Evolutionary conservation across 2,797 vertebrate genomes (phyloP), one percentile per base, ranked within the genome.

Genomic region (Rhinichthys osculus): DNA sequence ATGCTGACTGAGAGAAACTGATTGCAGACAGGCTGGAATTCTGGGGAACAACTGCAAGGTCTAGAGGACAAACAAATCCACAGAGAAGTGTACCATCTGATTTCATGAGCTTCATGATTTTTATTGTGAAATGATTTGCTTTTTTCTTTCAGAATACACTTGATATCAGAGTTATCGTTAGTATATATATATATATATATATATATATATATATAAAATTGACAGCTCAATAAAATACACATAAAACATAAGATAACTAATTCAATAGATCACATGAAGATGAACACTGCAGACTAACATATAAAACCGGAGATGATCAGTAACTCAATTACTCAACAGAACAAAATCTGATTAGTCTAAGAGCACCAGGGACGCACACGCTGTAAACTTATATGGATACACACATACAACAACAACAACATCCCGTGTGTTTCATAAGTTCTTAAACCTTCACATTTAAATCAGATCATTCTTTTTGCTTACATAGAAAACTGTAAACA

Each of bases 1-100:
- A 83, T 47, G 70, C 57, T 52, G 72, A 76, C 44, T 76, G 82
- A 76, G 42, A 76, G 40, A 83, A 50, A 64, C 59, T 83, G 82
- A 83, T 83, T 83, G 44, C 82, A 67, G 33, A 35, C 38, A 19
- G 42, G 38, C 30, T 74, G 42, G 76, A 83, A 76, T 67, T 83
- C 57, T 66, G 57, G 13, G 57, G 42, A 74, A 64, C 40, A 62
- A n/a, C 30, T 35, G 44, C n/a, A 52, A 76, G 72, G 71, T 76
- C n/a, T 14, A 83, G 30, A 76, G 30, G 21, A 27, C 10, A 17
- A 33, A 74, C 33, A 47, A 70, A 19, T 82, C 3, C 47, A n/a
- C 13, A 21, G 13, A 30, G 10, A 17, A 38, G 10, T 50, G 14
- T 66, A 52, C 21, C 9, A 27, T 59, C 30, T 83, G 82, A 66